These are phyloP conservation scores for Petrolisthes cinctipes DNA, from an alignment of 2,888 invertebrate species.

Conservation along the genomic window DNA sequence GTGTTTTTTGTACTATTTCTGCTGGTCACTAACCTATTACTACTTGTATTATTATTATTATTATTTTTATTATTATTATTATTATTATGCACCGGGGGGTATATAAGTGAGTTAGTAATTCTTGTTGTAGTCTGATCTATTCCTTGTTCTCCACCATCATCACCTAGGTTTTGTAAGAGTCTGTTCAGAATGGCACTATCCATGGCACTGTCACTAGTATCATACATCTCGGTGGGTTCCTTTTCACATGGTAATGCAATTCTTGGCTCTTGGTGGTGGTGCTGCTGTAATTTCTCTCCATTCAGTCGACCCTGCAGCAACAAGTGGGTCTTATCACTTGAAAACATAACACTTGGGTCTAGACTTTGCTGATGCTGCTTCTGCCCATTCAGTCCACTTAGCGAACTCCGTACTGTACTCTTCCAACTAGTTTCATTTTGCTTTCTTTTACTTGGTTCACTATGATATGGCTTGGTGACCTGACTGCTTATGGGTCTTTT, in stretches of 20 bases:
- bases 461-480: constrained; percentile 12
- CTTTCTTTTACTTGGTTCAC: neutral
- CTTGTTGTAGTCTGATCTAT: neutral
- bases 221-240: too few relatives aligned
- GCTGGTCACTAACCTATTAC: constrained; percentile 20
- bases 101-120: constrained; percentile 16
- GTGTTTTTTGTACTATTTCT: constrained; percentile 22
- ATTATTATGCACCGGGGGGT: constrained; percentile 35
- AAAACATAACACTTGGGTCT: constrained; percentile 1
- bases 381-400: neutral
- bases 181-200: constrained; percentile 25
- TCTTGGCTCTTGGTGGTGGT: too few relatives aligned
- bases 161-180: constrained; percentile 21
- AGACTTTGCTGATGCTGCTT: neutral
- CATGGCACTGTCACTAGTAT: constrained; percentile 19
- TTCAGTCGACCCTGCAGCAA: too few relatives aligned
- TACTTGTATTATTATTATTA: too few relatives aligned
- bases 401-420: constrained; percentile 13
- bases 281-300: too few relatives aligned
- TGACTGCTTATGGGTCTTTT: constrained; percentile 40
- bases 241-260: too few relatives aligned
- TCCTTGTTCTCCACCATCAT: too few relatives aligned
- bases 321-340: neutral
- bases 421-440: neutral
- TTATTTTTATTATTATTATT: too few relatives aligned